Evolutionary conservation across 2,797 vertebrate species (phyloP).

Genomic region (Moxostoma hubbsi): DNA sequence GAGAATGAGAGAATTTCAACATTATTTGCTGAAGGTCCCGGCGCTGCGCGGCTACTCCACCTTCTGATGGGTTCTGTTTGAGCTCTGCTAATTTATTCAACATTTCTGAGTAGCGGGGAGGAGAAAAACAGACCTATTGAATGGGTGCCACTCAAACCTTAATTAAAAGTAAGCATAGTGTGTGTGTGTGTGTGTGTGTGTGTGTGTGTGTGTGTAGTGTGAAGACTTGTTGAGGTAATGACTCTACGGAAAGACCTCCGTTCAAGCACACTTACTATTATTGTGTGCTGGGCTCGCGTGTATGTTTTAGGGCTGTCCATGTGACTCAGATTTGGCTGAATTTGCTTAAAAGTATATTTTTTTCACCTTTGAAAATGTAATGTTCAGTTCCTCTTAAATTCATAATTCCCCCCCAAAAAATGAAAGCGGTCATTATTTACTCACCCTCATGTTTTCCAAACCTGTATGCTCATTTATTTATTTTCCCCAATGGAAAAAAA

Average conservation of each 20-base stretch:
- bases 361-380: no score
- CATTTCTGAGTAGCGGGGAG: slow-evolving; percentile 9
- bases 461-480: no score
- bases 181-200: not conserved
- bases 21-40: slow-evolving; percentile 49
- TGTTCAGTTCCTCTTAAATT: no score
- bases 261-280: slow-evolving; percentile 25
- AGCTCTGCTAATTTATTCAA: slow-evolving; percentile 47
- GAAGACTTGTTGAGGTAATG: slow-evolving; percentile 23
- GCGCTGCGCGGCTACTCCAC: slow-evolving; percentile 27
- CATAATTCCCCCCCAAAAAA: no score
- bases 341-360: not conserved
- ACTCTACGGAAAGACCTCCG: slow-evolving; percentile 1
- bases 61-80: slow-evolving; percentile 42
- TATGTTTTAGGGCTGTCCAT: not conserved
- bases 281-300: not conserved
- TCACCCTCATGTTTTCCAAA: no score
- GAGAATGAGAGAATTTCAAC: not conserved
- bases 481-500: no score
- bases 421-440: no score
- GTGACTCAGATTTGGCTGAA: not conserved
- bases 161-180: slow-evolving; percentile 50
- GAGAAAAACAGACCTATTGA: slow-evolving; percentile 36
- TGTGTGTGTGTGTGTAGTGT: not conserved
- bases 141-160: slow-evolving; percentile 44